These are phyloP conservation scores for Empidonax alnorum DNA, from an alignment of 2,113 vertebrate genomes.

Conservation along the genomic window DNA sequence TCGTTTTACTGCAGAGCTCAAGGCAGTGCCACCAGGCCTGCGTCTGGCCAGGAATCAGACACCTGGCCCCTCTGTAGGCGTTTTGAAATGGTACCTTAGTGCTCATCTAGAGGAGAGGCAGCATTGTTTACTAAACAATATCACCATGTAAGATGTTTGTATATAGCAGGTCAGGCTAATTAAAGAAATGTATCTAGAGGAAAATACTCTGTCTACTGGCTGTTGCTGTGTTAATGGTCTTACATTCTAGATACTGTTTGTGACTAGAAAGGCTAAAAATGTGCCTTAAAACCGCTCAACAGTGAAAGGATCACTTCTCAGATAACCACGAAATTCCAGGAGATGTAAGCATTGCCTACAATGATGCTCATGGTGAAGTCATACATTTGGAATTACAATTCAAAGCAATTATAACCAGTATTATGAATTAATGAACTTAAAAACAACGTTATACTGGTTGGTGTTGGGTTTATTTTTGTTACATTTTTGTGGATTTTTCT, in stretches of 20 bases:
- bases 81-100: not conserved
- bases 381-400: not conserved
- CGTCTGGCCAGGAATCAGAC: accelerated
- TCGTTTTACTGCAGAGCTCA: not conserved
- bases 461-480: not conserved
- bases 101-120: not conserved
- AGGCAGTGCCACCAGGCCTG: not conserved
- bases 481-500: not conserved
- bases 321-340: not conserved
- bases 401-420: not conserved
- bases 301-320: not conserved
- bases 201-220: not conserved
- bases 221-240: not conserved
- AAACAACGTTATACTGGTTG: not conserved
- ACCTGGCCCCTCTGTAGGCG: not conserved
- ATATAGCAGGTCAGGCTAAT: not conserved
- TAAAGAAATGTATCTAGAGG: not conserved
- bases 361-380: not conserved
- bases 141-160: accelerated
- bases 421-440: not conserved
- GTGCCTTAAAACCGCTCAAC: not conserved
- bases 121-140: not conserved
- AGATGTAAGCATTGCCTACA: not conserved
- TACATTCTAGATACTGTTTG: not conserved
- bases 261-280: not conserved